Evolutionary conservation across 2,797 vertebrate species (phyloP), one percentile per base, ranked within the genome.

Genomic region (Tragopan temminckii): DNA sequence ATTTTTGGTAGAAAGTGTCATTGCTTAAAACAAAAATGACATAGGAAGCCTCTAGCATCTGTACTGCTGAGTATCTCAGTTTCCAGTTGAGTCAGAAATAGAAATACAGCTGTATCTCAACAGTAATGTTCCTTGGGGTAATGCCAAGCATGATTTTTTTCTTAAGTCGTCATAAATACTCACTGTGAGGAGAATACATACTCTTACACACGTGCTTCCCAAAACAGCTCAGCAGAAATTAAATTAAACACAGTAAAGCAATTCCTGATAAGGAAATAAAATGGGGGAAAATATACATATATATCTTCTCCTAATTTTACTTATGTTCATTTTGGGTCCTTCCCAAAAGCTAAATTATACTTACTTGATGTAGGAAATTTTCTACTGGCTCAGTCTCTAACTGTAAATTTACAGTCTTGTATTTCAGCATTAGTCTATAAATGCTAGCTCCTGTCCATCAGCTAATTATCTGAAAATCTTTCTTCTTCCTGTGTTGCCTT

Each of bases 91-190:
- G 67, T 70, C 38, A 89, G 63, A 94, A 94, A 90, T 45, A 87
- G 90, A 89, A 92, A 85, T 64, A 61, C 69, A 95, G 72, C 53
- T 94, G 45, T 88, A 72, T 88, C 68, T 83, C 66, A 85, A 91
- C 35, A 62, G 8, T 58, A 83, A 64, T 6, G 53, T 62, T 75
- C 63, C 71, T 46, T 50, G 59, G 63, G 59, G 50, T 84, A 72
- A 79, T 84, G 50, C 70, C 88, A 95, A 69, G 18, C 58, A 58
- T 38, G 21, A 1, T 74, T 92, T 88, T 78, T 78, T 53, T 25
- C 64, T 68, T 68, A 79, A 87, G 66, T 50, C 76, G 55, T 68
- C 58, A 88, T 75, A 82, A 82, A 89, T 50, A 72, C 11, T 83
- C 25, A 33, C 31, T 70, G 69, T 72, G 80, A 90, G 29, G 25